Conservation (phyloP, 2,797 vertebrate genomes). For the Myotis vivesi region DNA sequence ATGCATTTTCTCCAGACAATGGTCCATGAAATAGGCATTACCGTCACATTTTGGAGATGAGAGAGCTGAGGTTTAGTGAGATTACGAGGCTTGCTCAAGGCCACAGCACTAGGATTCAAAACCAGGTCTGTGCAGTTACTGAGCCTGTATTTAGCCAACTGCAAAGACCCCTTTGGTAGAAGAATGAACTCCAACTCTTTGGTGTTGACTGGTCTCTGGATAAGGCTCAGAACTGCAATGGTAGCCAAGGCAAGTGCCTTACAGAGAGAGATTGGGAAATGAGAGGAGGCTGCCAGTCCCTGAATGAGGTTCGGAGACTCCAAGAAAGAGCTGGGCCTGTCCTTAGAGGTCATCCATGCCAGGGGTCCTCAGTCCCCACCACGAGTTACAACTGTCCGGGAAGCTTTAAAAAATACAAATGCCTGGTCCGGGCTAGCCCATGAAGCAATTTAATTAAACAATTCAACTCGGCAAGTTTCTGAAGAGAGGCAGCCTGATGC, state of each 20-base stretch:
- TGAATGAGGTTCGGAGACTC: neutral
- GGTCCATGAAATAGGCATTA: neutral
- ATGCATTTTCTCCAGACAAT: neutral
- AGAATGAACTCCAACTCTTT: neutral
- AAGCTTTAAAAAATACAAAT: neutral
- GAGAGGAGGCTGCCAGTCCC: neutral
- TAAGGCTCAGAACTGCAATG: neutral
- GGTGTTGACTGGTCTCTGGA: neutral
- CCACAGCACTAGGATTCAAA: neutral
- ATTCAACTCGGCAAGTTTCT: neutral
- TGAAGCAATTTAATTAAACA: neutral
- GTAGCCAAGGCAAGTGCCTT: neutral
- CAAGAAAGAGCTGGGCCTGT: neutral
- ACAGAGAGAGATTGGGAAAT: neutral
- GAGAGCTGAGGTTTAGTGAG: neutral
- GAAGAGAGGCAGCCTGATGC: neutral
- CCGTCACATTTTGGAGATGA: neutral
- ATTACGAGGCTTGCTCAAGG: neutral
- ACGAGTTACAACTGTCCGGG: neutral
- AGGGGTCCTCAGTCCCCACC: neutral
- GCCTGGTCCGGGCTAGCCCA: rapidly evolving
- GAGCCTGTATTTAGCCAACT: neutral
- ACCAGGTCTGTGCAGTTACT: neutral
- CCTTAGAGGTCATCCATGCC: neutral
- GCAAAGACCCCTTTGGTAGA: too few species aligned